These are phyloP conservation scores for Threskiornis aethiopicus DNA, from an alignment of 2,797 vertebrate species.

Conservation along the genomic window DNA sequence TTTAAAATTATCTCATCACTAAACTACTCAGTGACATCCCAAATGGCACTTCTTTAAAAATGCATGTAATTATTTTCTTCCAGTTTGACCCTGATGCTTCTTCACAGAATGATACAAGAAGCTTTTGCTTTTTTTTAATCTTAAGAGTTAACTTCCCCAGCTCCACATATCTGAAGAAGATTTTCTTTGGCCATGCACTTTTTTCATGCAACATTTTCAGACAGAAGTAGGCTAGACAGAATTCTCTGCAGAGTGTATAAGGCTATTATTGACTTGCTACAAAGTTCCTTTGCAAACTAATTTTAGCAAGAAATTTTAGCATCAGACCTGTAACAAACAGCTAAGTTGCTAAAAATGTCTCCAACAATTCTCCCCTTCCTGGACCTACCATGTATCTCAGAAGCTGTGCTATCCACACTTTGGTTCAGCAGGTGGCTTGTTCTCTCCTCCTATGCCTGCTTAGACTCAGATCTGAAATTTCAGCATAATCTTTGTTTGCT, in stretches of 20 bases:
- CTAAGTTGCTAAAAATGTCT: not conserved
- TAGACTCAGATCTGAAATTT: not conserved
- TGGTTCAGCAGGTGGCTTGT: not conserved
- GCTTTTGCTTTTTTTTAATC: not conserved
- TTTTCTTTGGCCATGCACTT: not conserved
- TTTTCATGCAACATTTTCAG: not conserved
- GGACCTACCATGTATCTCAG: not conserved
- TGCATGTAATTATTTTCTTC: not conserved
- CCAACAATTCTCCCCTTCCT: not conserved
- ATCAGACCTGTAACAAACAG: not conserved
- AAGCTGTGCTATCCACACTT: not conserved
- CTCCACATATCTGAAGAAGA: not conserved
- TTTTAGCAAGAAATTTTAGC: slow-evolving; percentile 5
- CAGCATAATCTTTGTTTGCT: not conserved
- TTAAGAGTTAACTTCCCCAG: not conserved
- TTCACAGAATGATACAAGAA: not conserved
- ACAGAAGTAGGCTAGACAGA: not conserved
- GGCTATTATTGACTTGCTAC: not conserved
- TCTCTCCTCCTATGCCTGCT: not conserved
- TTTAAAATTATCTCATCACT: not conserved
- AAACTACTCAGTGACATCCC: not conserved
- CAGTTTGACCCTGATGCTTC: not conserved
- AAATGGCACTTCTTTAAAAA: not conserved
- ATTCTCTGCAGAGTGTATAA: not conserved
- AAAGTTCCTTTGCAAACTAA: not conserved